phyloP scores from a whole-genome alignment of 2,888 invertebrate species.

The Dynastes hyllus region DNA sequence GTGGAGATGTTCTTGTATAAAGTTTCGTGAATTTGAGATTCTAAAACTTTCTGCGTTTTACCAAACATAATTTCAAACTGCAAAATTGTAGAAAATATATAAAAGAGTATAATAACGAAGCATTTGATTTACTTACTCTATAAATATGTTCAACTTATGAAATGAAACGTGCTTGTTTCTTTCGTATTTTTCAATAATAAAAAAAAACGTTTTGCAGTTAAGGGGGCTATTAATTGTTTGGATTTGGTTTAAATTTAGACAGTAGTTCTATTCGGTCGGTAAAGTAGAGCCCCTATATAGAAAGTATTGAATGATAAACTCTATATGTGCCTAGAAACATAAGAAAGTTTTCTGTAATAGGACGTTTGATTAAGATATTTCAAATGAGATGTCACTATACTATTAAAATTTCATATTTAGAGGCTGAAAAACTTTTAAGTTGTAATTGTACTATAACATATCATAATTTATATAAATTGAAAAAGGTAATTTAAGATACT shows the following conservation, averaged over 20 bases:
- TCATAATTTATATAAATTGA: too few species aligned
- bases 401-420: too few species aligned
- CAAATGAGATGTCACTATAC: too few species aligned
- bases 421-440: too few species aligned
- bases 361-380: too few species aligned
- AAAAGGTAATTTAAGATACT: too few species aligned
- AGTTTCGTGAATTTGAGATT: slow-evolving; percentile 62
- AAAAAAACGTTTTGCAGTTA: too few species aligned
- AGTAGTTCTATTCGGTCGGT: not conserved
- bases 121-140: too few species aligned
- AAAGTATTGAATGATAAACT: not conserved
- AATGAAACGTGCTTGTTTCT: too few species aligned
- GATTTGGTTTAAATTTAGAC: slow-evolving; percentile 9
- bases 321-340: not conserved
- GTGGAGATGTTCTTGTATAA: slow-evolving; percentile 64
- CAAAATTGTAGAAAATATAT: not conserved
- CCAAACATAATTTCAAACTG: slow-evolving; percentile 48
- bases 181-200: too few species aligned
- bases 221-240: not conserved
- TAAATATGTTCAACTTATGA: too few species aligned
- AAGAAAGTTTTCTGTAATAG: not conserved
- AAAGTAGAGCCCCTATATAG: not conserved
- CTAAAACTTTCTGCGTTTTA: slow-evolving; percentile 59
- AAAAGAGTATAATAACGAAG: not conserved
- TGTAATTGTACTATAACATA: too few species aligned